phyloP scores from a whole-genome alignment of 2,797 vertebrate genomes.

The Sebastes steindachneri region DNA sequence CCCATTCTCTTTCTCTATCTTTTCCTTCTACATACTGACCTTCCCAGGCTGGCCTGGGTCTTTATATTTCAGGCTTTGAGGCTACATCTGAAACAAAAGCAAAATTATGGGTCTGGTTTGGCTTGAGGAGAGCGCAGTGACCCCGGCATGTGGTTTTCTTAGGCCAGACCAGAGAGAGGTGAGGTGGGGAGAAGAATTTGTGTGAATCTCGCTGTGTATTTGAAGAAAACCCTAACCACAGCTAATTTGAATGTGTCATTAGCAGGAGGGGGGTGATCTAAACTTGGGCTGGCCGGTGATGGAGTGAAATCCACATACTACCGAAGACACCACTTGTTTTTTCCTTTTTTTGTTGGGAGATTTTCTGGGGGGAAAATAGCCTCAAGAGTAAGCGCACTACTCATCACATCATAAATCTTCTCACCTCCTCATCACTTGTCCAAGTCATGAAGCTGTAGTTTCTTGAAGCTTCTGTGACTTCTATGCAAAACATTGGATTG shows the following conservation, averaged over 20 bases:
- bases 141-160: constrained; percentile 84
- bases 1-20: constrained; percentile 56
- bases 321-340: constrained; percentile 67
- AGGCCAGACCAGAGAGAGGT: constrained; percentile 82
- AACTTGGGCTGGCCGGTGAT: constrained; percentile 65
- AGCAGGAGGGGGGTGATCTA: constrained; percentile 74
- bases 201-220: constrained; percentile 82
- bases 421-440: constrained; percentile 32
- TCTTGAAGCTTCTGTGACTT: constrained; percentile 17
- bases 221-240: constrained; percentile 81
- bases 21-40: constrained; percentile 71
- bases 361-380: constrained; percentile 31
- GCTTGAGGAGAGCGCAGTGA: constrained; percentile 80
- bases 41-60: constrained; percentile 79
- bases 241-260: constrained; percentile 86
- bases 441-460: constrained; percentile 28
- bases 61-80: constrained; percentile 86
- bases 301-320: constrained; percentile 68
- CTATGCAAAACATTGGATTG: not conserved
- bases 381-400: constrained; percentile 47
- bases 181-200: constrained; percentile 84
- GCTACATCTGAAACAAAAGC: constrained; percentile 88
- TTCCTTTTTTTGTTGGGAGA: constrained; percentile 53
- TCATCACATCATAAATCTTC: constrained; percentile 77
- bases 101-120: constrained; percentile 89